These are phyloP conservation scores for Pagetopsis macropterus DNA, from an alignment of 2,797 vertebrate genomes.

Conservation along the genomic window DNA sequence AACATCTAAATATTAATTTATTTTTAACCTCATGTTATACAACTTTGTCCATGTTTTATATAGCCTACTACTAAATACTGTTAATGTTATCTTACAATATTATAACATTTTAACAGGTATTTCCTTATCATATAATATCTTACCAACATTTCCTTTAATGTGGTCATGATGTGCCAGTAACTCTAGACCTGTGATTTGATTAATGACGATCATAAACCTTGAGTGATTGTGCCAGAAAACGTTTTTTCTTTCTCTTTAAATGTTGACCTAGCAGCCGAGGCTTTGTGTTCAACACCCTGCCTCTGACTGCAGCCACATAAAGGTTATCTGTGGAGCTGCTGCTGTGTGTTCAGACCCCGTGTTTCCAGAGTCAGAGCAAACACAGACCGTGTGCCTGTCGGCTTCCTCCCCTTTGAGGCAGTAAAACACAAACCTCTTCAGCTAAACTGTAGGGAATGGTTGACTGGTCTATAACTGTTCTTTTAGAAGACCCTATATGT, in stretches of 20 bases:
- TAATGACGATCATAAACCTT: background rate
- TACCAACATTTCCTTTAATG: background rate
- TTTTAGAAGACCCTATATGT: background rate
- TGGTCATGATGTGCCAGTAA: background rate
- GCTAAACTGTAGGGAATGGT: background rate
- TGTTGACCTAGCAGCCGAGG: constrained; percentile 26
- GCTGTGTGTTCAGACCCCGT: background rate
- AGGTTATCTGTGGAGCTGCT: constrained; percentile 2
- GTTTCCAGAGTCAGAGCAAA: constrained; percentile 58
- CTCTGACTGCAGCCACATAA: constrained; percentile 27
- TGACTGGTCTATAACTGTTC: background rate
- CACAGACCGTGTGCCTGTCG: constrained; percentile 25
- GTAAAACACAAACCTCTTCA: constrained; percentile 8
- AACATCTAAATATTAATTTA: background rate
- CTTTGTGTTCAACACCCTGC: constrained; percentile 11
- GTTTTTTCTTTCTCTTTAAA: constrained; percentile 3
- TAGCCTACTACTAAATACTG: background rate
- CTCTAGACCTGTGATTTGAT: background rate
- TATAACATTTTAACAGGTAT: background rate
- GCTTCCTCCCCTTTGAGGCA: constrained; percentile 14
- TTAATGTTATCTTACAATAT: background rate
- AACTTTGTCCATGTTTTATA: background rate
- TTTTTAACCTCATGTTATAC: background rate
- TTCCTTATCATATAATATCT: background rate
- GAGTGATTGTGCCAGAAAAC: background rate